phyloP scores from a whole-genome alignment of 53 echinoderm and acorn worm species.

The Hippasteria phrygiana region DNA sequence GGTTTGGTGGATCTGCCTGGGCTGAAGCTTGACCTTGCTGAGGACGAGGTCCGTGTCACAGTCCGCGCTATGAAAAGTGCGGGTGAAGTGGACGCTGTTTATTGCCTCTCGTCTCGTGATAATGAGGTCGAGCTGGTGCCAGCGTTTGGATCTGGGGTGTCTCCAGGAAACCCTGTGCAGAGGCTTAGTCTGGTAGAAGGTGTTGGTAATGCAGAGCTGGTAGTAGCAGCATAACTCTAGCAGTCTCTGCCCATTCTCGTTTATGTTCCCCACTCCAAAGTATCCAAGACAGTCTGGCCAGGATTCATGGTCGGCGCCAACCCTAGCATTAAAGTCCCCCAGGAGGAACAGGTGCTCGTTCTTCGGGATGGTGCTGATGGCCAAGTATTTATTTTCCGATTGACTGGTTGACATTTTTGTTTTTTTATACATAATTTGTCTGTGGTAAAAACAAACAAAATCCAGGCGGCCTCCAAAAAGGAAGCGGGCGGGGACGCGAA shows the following conservation, averaged over 20 bases:
- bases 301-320: too few species aligned
- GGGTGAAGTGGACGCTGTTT: neutral
- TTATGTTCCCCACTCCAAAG: too few species aligned
- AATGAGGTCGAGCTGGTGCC: constrained; percentile 38
- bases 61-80: too few species aligned
- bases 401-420: too few species aligned
- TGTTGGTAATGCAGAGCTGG: constrained; percentile 43
- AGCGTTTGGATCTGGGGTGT: constrained; percentile 57
- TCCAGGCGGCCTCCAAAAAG: too few species aligned
- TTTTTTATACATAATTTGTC: too few species aligned
- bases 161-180: constrained; percentile 53
- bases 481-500: too few species aligned
- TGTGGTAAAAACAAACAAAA: too few species aligned
- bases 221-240: too few species aligned
- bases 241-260: too few species aligned
- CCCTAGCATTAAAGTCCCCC: too few species aligned
- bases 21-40: constrained; percentile 19
- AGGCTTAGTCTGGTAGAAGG: constrained; percentile 38
- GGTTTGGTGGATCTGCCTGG: neutral
- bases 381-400: too few species aligned
- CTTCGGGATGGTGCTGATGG: neutral
- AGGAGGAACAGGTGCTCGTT: neutral
- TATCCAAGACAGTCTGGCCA: constrained; percentile 40
- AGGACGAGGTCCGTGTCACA: constrained; percentile 12
- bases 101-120: constrained; percentile 9